A percentile compares a stretch with the other conserved stretches of the same genome.
Evolutionary conservation across 2,888 invertebrate species (phyloP).

Genomic region (Xiphydria camelus): DNA sequence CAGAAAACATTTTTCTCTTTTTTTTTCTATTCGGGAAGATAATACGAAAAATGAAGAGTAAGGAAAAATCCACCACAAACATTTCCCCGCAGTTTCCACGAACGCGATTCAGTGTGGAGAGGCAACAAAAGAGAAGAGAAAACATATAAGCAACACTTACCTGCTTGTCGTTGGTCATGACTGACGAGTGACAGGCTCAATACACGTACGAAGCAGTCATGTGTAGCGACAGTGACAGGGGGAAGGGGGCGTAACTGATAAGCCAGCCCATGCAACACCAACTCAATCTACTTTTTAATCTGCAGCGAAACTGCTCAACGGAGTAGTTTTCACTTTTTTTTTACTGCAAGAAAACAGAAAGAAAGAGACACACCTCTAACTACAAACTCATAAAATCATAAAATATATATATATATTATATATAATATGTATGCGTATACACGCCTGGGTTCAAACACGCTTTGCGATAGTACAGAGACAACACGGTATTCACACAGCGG

Average conservation of each 20-base stretch:
- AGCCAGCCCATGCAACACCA: conserved; percentile 38
- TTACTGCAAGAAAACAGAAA: conserved; percentile 39
- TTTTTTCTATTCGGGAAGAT: too few relatives aligned
- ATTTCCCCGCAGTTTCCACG: too few relatives aligned
- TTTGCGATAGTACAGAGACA: too few relatives aligned
- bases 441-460: too few relatives aligned
- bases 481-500: too few relatives aligned
- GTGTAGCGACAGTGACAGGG: conserved; percentile 20
- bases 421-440: too few relatives aligned
- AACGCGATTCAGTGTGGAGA: too few relatives aligned
- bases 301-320: conserved; percentile 21
- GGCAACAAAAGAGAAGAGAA: neutral
- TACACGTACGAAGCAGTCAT: conserved; percentile 29
- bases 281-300: conserved; percentile 27
- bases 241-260: conserved; percentile 20
- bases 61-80: too few relatives aligned
- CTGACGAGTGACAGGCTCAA: conserved; percentile 22
- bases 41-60: too few relatives aligned
- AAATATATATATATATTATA: neutral
- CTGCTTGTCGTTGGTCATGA: conserved; percentile 56
- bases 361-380: conserved; percentile 21
- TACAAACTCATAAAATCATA: conserved; percentile 25
- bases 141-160: conserved; percentile 38
- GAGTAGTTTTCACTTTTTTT: conserved; percentile 10
- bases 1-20: too few relatives aligned